phyloP scores from a whole-genome alignment of 2,113 vertebrate species.

The Chelonoidis abingdonii region DNA sequence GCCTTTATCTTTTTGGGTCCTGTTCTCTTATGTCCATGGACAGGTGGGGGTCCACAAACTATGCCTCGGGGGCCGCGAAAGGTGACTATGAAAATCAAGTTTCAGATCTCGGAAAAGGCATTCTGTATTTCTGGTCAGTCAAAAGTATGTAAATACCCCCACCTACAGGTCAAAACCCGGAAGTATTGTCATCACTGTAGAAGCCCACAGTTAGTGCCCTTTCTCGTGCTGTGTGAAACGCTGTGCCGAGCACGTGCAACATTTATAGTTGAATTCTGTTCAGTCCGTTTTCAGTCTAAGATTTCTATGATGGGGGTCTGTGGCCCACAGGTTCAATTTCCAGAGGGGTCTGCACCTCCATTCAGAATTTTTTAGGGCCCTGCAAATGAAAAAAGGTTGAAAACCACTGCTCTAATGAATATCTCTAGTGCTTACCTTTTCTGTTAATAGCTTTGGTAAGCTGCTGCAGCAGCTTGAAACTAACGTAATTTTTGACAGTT shows the following conservation, averaged over 20 bases:
- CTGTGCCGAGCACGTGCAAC: background rate
- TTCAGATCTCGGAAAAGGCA: background rate
- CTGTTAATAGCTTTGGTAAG: background rate
- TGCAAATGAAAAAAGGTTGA: background rate
- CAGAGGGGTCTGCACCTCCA: background rate
- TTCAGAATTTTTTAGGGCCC: background rate
- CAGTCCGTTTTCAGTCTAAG: background rate
- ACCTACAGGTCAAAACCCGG: background rate
- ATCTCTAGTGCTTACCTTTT: background rate
- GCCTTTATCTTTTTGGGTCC: background rate
- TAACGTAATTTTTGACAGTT: background rate
- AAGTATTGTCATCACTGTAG: background rate
- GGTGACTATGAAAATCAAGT: too few species aligned
- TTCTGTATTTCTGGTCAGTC: background rate
- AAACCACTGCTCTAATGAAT: background rate
- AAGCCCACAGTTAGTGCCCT: background rate
- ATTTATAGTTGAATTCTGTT: background rate
- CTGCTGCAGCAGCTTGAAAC: background rate
- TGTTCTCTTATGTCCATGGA: too few species aligned
- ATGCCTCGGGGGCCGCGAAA: too few species aligned
- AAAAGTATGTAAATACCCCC: background rate
- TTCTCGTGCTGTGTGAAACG: background rate
- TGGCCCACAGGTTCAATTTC: background rate
- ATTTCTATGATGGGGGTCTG: background rate
- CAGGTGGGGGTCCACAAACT: too few species aligned